Percentiles rank a stretch among this genome's conserved stretches.
phyloP scores from a whole-genome alignment of 92 coral and sea anemone genomes.

The Virgularia gustaviana region DNA sequence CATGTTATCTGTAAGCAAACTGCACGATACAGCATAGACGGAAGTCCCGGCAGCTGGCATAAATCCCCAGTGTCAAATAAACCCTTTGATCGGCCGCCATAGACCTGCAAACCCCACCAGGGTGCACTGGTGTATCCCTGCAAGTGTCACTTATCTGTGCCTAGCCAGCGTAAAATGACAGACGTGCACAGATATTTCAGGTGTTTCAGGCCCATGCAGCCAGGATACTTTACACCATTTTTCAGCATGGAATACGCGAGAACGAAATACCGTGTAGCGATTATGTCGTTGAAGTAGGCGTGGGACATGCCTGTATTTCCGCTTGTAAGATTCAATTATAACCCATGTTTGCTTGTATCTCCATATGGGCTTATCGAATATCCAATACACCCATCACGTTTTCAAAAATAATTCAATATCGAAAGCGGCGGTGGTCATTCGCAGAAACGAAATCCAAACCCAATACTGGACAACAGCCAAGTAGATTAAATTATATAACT shows the following conservation, averaged over 20 bases:
- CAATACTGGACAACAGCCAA: neutral
- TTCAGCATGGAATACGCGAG: neutral
- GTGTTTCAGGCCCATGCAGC: neutral
- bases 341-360: neutral
- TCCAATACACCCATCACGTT: too few species aligned
- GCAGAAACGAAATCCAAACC: too few species aligned
- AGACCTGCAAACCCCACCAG: too few species aligned
- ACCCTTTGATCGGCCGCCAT: neutral
- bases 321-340: slow-evolving; percentile 8
- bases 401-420: too few species aligned
- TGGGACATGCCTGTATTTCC: slow-evolving; percentile 9
- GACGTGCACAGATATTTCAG: neutral
- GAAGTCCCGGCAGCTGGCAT: slow-evolving; percentile 18
- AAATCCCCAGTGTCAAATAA: slow-evolving; percentile 14
- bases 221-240: neutral
- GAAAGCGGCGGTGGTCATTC: too few species aligned
- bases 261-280: too few species aligned
- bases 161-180: too few species aligned
- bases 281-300: neutral
- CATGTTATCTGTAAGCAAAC: slow-evolving; percentile 1
- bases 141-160: too few species aligned
- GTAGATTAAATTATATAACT: neutral
- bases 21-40: neutral
- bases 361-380: too few species aligned
- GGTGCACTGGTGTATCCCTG: too few species aligned